These are phyloP conservation scores for Agonopterix heracliana DNA, from an alignment of 2,888 invertebrate species.

Conservation along the genomic window DNA sequence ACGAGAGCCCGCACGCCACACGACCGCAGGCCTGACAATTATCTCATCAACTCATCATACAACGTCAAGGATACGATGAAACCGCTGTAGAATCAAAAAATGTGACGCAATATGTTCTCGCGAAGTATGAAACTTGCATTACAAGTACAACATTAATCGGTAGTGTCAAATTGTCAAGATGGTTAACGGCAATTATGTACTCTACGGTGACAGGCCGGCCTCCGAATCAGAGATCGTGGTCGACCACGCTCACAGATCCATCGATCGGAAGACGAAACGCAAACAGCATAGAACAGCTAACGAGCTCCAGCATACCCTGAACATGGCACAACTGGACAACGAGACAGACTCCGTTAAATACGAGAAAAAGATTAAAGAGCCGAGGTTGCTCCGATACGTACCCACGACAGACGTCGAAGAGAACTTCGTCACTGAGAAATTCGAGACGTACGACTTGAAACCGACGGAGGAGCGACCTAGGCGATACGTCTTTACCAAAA, in stretches of 20 bases:
- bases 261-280: slow-evolving; percentile 51
- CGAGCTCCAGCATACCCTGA: slow-evolving; percentile 54
- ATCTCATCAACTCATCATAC: slow-evolving; percentile 13
- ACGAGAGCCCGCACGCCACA: slow-evolving; percentile 19
- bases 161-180: slow-evolving; percentile 34
- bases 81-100: slow-evolving; percentile 17
- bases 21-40: slow-evolving; percentile 16
- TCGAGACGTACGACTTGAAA: slow-evolving; percentile 62
- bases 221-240: slow-evolving; percentile 65
- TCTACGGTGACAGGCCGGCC: slow-evolving; percentile 62
- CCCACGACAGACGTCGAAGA: slow-evolving; percentile 62
- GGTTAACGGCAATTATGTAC: slow-evolving; percentile 69
- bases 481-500: slow-evolving; percentile 58
- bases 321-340: slow-evolving; percentile 56
- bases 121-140: slow-evolving; percentile 20
- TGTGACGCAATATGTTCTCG: slow-evolving; percentile 31
- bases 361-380: slow-evolving; percentile 64
- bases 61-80: slow-evolving; percentile 17
- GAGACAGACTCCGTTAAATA: slow-evolving; percentile 66
- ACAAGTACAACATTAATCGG: slow-evolving; percentile 17
- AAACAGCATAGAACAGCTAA: slow-evolving; percentile 52
- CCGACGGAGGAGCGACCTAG: slow-evolving; percentile 46
- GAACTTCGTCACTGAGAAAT: slow-evolving; percentile 57
- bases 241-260: slow-evolving; percentile 55
- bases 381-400: slow-evolving; percentile 57